Evolutionary conservation across 2,888 invertebrate genomes (phyloP).

Genomic region (Anarsia innoxiella): DNA sequence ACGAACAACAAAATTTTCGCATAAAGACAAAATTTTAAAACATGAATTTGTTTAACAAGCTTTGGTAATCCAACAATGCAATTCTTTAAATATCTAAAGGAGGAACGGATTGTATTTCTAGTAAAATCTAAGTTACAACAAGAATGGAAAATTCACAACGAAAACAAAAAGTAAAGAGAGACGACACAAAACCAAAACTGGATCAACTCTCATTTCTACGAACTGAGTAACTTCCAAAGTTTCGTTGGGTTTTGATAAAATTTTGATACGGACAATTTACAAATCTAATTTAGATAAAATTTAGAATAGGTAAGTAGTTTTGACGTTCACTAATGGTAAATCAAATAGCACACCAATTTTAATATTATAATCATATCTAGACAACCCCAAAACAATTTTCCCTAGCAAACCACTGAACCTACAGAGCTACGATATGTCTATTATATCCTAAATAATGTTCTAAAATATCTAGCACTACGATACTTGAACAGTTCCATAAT

Average conservation of each 20-base stretch:
- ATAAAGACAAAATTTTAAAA: neutral
- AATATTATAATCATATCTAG: conserved; percentile 25
- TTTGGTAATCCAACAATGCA: conserved; percentile 7
- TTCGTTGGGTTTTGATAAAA: conserved; percentile 3
- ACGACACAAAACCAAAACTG: conserved; percentile 5
- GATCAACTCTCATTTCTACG: conserved; percentile 4
- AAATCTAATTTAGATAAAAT: conserved; percentile 3
- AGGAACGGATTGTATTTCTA: neutral
- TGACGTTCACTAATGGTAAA: conserved; percentile 6
- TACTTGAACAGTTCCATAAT: conserved; percentile 21
- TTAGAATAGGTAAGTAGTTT: conserved; percentile 1
- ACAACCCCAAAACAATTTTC: conserved; percentile 31
- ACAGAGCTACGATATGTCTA: conserved; percentile 34
- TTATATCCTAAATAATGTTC: conserved; percentile 30
- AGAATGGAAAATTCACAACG: neutral
- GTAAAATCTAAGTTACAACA: conserved; percentile 3
- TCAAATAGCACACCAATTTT: conserved; percentile 5
- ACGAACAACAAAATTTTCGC: neutral
- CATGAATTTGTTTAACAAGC: neutral
- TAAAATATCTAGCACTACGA: conserved; percentile 44
- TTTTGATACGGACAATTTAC: conserved; percentile 1
- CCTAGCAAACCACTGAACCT: conserved; percentile 34
- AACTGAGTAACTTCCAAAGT: conserved; percentile 2
- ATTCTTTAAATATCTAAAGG: neutral
- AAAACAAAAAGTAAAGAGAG: neutral